Base-by-base conservation (phyloP, 30 jellyfish, hydroid and myxozoan genomes). In the Cassiopea andromeda region DNA sequence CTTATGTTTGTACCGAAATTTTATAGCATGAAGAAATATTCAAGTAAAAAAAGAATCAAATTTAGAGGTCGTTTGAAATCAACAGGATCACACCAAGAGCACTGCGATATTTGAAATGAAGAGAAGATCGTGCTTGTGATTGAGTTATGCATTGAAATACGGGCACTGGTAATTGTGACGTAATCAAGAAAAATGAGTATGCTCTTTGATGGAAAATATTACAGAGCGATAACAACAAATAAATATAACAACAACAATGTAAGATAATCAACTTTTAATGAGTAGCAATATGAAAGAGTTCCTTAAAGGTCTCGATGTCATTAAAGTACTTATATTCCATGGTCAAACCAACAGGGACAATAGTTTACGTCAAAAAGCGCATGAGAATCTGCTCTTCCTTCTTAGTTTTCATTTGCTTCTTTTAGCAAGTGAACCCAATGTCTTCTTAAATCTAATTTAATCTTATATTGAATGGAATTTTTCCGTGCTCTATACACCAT, bases 291-390 rank as follows among this genome's bases (percentile, higher is more conserved):
- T 58, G 84, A 75, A 75, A 70, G 27, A 12, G 4, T 46, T 4
- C 46, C 69, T 7, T 44, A 27, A 27, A 50, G 70, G 66, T 75
- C 13, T 75, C 44, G 7, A 6, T 27, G 44, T 47, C 84, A 16
- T 8, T 47, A 12, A 45, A 75, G 9, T 75, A 47, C 9, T 12
- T 75, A 75, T 5, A 8, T 50, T 5, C 84, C 84, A 0, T 46
- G 84, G 44, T 75, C 84, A 50, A 14, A 75, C 84, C 84, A 75
- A 58, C 84, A 75, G 44, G 84, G 84, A 27, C 69, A 69, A 46
- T 69, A 75, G 47, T 75, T 45, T 75, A 44, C 18, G 84, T 75
- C 84, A 27, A 69, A 47, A 50, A 75, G 2, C 6, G 84, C 84
- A 75, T 8, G 27, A 46, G 84, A 75, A 58, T 47, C 84, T 6